Percentiles rank a stretch among this genome's conserved stretches.
phyloP scores from a whole-genome alignment of 2,888 invertebrate species.

The Melinaea menophilus region DNA sequence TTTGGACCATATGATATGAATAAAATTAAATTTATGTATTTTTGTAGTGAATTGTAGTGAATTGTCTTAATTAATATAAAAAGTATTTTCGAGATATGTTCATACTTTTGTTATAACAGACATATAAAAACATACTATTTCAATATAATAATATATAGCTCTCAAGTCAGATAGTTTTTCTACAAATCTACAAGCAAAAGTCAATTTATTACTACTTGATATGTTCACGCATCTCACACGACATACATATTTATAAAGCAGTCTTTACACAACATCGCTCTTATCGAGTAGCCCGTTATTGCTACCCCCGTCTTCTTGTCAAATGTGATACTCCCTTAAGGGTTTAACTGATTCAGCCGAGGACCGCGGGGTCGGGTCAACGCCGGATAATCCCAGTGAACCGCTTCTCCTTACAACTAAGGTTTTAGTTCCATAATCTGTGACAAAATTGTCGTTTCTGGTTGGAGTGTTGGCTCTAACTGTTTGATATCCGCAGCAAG shows the following conservation, averaged over 20 bases:
- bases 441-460: conserved; percentile 84
- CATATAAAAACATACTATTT: not conserved
- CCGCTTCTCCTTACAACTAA: conserved; percentile 84
- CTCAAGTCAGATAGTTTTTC: not conserved
- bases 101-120: not conserved
- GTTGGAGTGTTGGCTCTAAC: conserved; percentile 73
- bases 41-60: conserved; percentile 1
- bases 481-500: conserved; percentile 85
- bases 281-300: conserved; percentile 65
- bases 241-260: conserved; percentile 14
- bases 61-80: conserved; percentile 1
- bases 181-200: conserved; percentile 8
- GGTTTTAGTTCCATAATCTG: conserved; percentile 86
- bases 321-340: conserved; percentile 78
- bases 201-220: conserved; percentile 18
- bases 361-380: conserved; percentile 81
- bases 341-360: conserved; percentile 82
- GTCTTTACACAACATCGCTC: conserved; percentile 63
- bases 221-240: conserved; percentile 19
- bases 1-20: not conserved
- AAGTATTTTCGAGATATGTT: not conserved
- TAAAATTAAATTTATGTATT: not conserved
- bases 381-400: conserved; percentile 82
- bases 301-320: conserved; percentile 70
- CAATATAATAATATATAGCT: conserved; percentile 3